Base-by-base conservation (phyloP, 2,888 invertebrate species). In the Penaeus monodon region DNA sequence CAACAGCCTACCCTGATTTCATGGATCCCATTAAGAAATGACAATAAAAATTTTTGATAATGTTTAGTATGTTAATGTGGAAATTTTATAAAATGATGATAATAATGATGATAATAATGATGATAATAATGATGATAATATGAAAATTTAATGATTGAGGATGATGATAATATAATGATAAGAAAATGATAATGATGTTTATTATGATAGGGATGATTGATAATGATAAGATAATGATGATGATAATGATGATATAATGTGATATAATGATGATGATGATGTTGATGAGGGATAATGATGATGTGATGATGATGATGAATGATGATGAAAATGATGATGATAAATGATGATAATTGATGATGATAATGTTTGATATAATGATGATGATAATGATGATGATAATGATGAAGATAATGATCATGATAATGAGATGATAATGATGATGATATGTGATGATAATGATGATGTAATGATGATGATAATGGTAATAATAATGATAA, bases 291-390 rank as follows among this genome's bases (percentile, higher is more conserved):
- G 6, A 73, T 73, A 73, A 73, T 73, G 6, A 73, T 73, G 29
- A 73, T 73, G 33, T 74, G 33, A 74, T 74, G 33, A 74, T 74
- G 0, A 74, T 74, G 2, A 33, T 74, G n/a, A 74, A 74, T 12
- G 0, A 27, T 12, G 20, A 74, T 74, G 33, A 27, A 1, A 74
- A 74, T 74, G 33, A 74, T 74, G 8, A 17, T 10, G 14, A 74
- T 74, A 17, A 7, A 27, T 74, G 1, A 7, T 7, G 14, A 74
- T 74, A 33, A 33, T n/a, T 74, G 10, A 74, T 74, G 10, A 74
- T 74, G 33, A 10, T 74, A 10, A 74, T 74, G 10, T n/a, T n/a
- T n/a, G n/a, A n/a, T n/a, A 74, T 74, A 74, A 74, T 74, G 33
- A 74, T 74, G 0, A 74, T 74, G 2, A 33, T 74, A 74, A 74